These are phyloP conservation scores for Thunnus albacares DNA, from an alignment of 2,797 vertebrate genomes.

Conservation along the genomic window DNA sequence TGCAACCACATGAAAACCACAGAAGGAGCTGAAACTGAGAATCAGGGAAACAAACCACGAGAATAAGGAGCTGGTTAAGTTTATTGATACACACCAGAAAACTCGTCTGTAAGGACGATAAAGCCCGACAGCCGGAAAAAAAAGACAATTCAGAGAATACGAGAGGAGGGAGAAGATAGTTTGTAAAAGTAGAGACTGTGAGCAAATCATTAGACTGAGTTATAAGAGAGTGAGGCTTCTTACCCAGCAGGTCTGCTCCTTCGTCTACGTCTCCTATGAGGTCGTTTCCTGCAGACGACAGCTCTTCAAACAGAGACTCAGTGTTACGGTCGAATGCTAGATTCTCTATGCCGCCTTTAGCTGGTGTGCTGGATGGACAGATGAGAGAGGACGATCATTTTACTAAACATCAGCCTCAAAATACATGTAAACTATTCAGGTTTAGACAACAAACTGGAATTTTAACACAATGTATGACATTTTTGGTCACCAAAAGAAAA, in stretches of 20 bases:
- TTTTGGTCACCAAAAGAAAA: too few species aligned
- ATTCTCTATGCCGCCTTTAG: conserved; percentile 93
- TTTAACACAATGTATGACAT: not conserved
- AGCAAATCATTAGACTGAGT: not conserved
- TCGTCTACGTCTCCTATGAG: conserved; percentile 97
- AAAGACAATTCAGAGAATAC: conserved; percentile 39
- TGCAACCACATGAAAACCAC: not conserved
- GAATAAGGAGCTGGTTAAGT: not conserved
- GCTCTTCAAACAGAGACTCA: conserved; percentile 97
- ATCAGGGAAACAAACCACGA: conserved; percentile 62
- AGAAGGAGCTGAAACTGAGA: conserved; percentile 23
- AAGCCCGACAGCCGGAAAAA: conserved; percentile 30
- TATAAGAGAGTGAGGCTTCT: conserved; percentile 49
- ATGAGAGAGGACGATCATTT: not conserved
- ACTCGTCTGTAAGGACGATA: conserved; percentile 90
- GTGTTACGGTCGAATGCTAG: conserved; percentile 96
- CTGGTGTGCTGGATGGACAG: conserved; percentile 89
- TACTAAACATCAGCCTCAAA: not conserved
- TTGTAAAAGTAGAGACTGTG: not conserved
- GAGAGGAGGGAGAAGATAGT: not conserved
- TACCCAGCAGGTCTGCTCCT: conserved; percentile 97
- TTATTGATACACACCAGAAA: conserved; percentile 94
- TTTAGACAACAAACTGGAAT: not conserved
- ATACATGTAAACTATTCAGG: not conserved
- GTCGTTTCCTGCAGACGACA: conserved; percentile 96